These are phyloP conservation scores for Andrena praecox DNA, from an alignment of 2,888 invertebrate genomes.

Conservation along the genomic window DNA sequence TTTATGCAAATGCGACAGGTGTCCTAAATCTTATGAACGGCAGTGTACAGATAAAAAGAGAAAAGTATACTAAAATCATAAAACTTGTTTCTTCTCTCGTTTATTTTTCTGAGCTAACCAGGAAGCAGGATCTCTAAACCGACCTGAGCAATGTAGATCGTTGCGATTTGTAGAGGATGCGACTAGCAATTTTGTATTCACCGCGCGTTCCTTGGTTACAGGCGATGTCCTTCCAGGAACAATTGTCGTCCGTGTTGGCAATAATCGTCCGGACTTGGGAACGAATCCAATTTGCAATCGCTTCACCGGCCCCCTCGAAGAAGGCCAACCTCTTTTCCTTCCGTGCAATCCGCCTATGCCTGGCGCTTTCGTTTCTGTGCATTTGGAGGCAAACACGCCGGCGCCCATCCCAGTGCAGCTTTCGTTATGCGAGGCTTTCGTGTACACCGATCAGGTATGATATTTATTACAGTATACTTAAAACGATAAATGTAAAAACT, in stretches of 20 bases:
- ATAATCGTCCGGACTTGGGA: constrained; percentile 95
- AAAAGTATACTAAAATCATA: too few relatives aligned
- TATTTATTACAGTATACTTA: neutral
- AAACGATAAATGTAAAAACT: neutral
- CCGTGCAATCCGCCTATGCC: constrained; percentile 98
- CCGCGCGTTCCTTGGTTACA: constrained; percentile 80
- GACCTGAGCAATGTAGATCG: neutral
- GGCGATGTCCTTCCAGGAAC: constrained; percentile 93
- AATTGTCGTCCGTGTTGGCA: constrained; percentile 95
- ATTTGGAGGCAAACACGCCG: constrained; percentile 89
- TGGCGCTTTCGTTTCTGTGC: constrained; percentile 97
- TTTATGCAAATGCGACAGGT: too few relatives aligned
- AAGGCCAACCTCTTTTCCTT: constrained; percentile 95
- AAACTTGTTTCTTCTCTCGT: neutral
- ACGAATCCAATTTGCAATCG: constrained; percentile 97
- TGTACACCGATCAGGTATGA: constrained; percentile 93
- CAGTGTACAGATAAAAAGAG: too few relatives aligned
- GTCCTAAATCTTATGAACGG: too few relatives aligned
- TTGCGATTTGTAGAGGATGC: neutral
- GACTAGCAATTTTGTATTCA: neutral
- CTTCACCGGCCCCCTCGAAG: constrained; percentile 94
- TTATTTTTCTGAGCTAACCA: neutral
- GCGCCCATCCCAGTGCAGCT: constrained; percentile 88
- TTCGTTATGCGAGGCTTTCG: constrained; percentile 97
- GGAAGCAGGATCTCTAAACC: neutral